Conservation (phyloP, 2,113 vertebrate genomes). For the Cairina moschata region DNA sequence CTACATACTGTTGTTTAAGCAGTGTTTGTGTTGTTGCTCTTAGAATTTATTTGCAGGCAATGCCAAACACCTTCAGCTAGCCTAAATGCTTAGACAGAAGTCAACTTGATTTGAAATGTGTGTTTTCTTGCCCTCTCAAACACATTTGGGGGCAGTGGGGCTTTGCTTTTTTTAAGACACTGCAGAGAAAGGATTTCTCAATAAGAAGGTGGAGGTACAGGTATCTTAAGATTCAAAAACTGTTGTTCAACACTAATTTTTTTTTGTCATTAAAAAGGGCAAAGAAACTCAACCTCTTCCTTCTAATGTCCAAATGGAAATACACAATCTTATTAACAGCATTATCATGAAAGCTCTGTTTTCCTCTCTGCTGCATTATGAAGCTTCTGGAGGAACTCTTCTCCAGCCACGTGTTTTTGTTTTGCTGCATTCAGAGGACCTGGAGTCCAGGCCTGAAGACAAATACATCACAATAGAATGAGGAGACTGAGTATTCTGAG, state of each 20-base stretch:
- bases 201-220: background rate
- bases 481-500: background rate
- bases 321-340: constrained; percentile 26
- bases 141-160: background rate
- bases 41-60: background rate
- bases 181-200: background rate
- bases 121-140: background rate
- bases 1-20: background rate
- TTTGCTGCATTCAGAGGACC: background rate
- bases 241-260: background rate
- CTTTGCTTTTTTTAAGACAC: background rate
- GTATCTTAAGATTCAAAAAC: background rate
- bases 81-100: background rate
- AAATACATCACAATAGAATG: background rate
- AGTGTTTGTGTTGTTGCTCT: background rate
- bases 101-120: background rate
- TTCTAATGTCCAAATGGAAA: background rate
- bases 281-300: constrained; percentile 3
- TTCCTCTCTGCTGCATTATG: constrained; percentile 3
- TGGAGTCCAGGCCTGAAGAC: background rate
- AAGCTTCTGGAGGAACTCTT: constrained; percentile 1
- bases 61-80: background rate
- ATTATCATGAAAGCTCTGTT: constrained; percentile 37
- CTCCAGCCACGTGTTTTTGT: background rate
- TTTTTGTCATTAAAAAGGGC: background rate